Conservation (phyloP, 2,888 invertebrate genomes). For the Oegoconia quadripuncta region DNA sequence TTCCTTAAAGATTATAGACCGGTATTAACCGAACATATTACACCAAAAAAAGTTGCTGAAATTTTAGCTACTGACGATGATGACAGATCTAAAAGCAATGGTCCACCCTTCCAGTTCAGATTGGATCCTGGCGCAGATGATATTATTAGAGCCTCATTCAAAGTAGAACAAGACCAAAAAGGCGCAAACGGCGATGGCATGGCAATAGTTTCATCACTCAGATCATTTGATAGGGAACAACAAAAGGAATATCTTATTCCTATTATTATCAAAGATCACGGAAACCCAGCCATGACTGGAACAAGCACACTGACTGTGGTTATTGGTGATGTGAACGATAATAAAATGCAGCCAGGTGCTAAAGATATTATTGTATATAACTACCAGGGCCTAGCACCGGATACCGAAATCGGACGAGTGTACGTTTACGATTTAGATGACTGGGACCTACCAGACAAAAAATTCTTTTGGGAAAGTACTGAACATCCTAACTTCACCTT, state of each 20-base stretch:
- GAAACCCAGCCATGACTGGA: slow-evolving; percentile 97
- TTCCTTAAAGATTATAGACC: slow-evolving; percentile 95
- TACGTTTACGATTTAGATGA: slow-evolving; percentile 99
- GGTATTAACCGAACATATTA: slow-evolving; percentile 94
- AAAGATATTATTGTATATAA: slow-evolving; percentile 99
- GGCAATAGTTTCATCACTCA: slow-evolving; percentile 96
- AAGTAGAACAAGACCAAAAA: slow-evolving; percentile 98
- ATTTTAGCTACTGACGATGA: slow-evolving; percentile 96
- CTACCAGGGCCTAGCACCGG: slow-evolving; percentile 94
- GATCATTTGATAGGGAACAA: slow-evolving; percentile 96
- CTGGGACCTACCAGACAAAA: slow-evolving; percentile 99
- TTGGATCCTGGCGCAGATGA: slow-evolving; percentile 96
- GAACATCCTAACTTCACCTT: slow-evolving; percentile 93
- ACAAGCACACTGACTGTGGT: slow-evolving; percentile 97
- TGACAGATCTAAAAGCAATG: slow-evolving; percentile 95
- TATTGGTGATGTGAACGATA: slow-evolving; percentile 98
- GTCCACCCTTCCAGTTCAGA: slow-evolving; percentile 97
- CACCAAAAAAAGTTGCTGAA: slow-evolving; percentile 94
- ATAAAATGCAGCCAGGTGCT: slow-evolving; percentile 98
- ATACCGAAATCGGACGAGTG: slow-evolving; percentile 95
- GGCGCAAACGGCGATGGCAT: slow-evolving; percentile 98
- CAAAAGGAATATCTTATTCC: slow-evolving; percentile 98
- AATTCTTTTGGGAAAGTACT: slow-evolving; percentile 94
- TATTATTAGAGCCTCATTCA: slow-evolving; percentile 95
- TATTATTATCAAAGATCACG: slow-evolving; percentile 97